These are phyloP conservation scores for Globia sparganii DNA, from an alignment of 2,888 invertebrate species.

Conservation along the genomic window DNA sequence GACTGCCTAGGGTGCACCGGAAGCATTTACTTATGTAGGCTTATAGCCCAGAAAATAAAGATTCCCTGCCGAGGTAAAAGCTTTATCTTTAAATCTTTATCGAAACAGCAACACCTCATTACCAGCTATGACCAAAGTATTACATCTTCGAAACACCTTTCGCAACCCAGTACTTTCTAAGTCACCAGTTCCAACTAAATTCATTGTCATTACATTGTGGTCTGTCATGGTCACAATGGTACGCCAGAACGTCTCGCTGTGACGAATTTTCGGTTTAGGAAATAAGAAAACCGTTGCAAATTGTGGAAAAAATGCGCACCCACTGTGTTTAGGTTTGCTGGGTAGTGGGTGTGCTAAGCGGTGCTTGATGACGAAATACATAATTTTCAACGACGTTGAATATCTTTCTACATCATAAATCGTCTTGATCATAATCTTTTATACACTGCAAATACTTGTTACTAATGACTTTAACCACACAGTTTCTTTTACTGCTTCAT, in stretches of 20 bases:
- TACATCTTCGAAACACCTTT: slow-evolving; percentile 17
- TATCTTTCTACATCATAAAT: not conserved
- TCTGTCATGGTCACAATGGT: slow-evolving; percentile 52
- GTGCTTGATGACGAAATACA: not conserved
- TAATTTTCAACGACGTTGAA: not conserved
- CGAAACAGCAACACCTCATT: not conserved
- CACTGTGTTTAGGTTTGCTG: slow-evolving; percentile 18
- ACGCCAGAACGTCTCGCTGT: slow-evolving; percentile 58
- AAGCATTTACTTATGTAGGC: not conserved
- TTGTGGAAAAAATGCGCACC: slow-evolving; percentile 60
- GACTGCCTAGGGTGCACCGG: too few relatives aligned
- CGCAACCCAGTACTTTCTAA: slow-evolving; percentile 37
- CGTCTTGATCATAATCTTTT: not conserved
- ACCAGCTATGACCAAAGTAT: not conserved
- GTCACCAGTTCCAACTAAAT: slow-evolving; percentile 27
- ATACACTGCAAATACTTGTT: too few relatives aligned
- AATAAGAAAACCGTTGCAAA: slow-evolving; percentile 64
- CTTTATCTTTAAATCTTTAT: not conserved
- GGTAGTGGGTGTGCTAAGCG: not conserved
- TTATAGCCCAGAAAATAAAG: not conserved
- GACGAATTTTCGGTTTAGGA: slow-evolving; percentile 65
- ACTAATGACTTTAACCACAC: too few relatives aligned
- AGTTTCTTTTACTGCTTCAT: too few relatives aligned
- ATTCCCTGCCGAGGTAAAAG: not conserved
- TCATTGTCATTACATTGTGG: slow-evolving; percentile 64